These are phyloP conservation scores for Chaenogobius annularis DNA, from an alignment of 2,113 vertebrate species.

Conservation along the genomic window DNA sequence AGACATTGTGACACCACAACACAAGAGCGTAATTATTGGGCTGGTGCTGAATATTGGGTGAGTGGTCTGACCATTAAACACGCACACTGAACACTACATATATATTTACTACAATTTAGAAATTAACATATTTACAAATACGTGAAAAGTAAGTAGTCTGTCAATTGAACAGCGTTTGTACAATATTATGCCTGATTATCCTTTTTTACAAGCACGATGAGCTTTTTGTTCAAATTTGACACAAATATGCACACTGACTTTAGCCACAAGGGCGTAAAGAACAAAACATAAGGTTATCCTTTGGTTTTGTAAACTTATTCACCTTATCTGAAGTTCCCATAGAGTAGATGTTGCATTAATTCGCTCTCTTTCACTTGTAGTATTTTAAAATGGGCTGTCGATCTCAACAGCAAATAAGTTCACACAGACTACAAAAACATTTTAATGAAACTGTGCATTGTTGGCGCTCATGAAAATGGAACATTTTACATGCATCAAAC, in stretches of 20 bases:
- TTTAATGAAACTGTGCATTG: too few relatives aligned
- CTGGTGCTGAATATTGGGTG: background rate
- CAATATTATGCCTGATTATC: background rate
- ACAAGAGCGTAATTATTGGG: background rate
- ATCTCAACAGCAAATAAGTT: too few relatives aligned
- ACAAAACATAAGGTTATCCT: background rate
- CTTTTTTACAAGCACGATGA: background rate
- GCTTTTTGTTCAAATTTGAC: background rate
- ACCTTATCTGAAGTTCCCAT: too few relatives aligned
- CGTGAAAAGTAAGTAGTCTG: too few relatives aligned
- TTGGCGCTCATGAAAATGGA: too few relatives aligned
- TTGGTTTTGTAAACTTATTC: too few relatives aligned
- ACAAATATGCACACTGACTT: background rate
- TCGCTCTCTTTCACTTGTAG: too few relatives aligned
- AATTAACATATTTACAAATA: background rate
- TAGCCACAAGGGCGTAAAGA: constrained; percentile 1
- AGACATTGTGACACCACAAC: background rate
- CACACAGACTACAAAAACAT: too few relatives aligned
- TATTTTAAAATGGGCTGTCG: too few relatives aligned
- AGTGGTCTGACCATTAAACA: background rate
- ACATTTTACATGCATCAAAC: too few relatives aligned
- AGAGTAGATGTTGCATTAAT: too few relatives aligned
- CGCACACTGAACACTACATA: background rate
- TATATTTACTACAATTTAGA: background rate
- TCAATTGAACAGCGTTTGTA: background rate